Evolutionary conservation across 2,113 vertebrate genomes (phyloP), one percentile per base, ranked within the genome.

Genomic region (Rhea americana): DNA sequence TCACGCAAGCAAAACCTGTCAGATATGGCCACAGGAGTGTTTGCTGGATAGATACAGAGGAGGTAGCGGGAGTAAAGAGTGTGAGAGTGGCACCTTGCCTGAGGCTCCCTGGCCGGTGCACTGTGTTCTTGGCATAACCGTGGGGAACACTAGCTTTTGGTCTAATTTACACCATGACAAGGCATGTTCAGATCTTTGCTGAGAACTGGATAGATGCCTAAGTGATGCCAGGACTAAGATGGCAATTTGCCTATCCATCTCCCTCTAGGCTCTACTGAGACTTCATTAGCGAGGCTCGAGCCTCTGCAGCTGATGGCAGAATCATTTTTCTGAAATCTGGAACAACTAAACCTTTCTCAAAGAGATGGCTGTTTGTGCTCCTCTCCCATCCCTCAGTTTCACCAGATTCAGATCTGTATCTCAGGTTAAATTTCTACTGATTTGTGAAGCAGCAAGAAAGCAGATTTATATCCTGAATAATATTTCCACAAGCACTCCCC

Each of bases 341-440:
- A 91, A 74, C 17, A 63, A 75, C 7, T 21, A 80, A 41, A 77
- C 15, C 58, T 78, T 65, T 35, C 50, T 28, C 18, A 4, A 22
- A 43, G 32, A 50, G 39, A 3, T 68, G 61, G 9, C 16, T 43
- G 37, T 39, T 68, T 5, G 5, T 67, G 56, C 6, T 65, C 13
- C 32, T 80, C 63, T 78, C 79, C 41, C 32, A 11, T 61, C 56
- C 85, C 28, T 13, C 25, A 30, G 19, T 61, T 41, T 15, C 25
- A 68, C 61, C 16, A 68, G 61, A 67, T 35, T 45, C 30, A 68
- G 70, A 3, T 81, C 43, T 26, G 32, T 15, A 68, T 78, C 53
- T 88, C 43, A 78, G 39, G 51, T 62, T 88, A n/a, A 80, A 84
- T 72, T 86, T 94, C 65, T 48, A 79, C 77, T 14, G 37, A 89